Conservation (phyloP, 1,140 invertebrate genomes). For the Psix sp. region DNA sequence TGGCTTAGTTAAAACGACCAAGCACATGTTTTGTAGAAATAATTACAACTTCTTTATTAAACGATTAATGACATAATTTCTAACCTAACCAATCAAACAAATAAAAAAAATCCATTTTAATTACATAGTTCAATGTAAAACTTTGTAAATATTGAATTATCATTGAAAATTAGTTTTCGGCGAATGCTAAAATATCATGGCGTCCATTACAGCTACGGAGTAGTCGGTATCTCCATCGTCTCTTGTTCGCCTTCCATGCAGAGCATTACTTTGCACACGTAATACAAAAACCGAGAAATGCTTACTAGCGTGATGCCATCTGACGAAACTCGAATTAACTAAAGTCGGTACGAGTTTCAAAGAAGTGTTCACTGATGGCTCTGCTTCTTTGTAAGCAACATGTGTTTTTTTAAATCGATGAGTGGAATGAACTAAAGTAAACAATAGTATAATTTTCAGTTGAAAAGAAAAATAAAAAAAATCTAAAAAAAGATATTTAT, state of each 20-base stretch:
- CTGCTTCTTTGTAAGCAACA: conserved; percentile 14
- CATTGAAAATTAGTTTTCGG: not conserved
- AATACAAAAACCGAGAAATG: conserved; percentile 49
- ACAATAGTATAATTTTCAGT: not conserved
- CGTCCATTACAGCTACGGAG: conserved; percentile 72
- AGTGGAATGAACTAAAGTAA: too few species aligned
- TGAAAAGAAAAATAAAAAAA: not conserved
- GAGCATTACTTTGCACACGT: conserved; percentile 40
- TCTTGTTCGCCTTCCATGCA: conserved; percentile 32
- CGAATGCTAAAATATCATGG: conserved; percentile 63
- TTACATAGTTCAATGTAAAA: too few species aligned
- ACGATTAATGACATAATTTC: too few species aligned
- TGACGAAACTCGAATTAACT: conserved; percentile 1
- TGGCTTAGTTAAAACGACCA: too few species aligned
- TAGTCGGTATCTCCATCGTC: conserved; percentile 24
- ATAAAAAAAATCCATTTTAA: too few species aligned
- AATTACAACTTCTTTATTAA: too few species aligned
- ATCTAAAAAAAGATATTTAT: not conserved
- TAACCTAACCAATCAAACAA: too few species aligned
- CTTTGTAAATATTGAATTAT: too few species aligned
- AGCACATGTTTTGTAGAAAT: too few species aligned
- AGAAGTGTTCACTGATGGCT: conserved; percentile 47
- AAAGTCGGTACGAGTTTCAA: not conserved
- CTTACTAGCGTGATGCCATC: conserved; percentile 65
- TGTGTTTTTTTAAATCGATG: conserved; percentile 14